phyloP scores from a whole-genome alignment of 2,888 invertebrate genomes.

The Drosophila colorata region DNA sequence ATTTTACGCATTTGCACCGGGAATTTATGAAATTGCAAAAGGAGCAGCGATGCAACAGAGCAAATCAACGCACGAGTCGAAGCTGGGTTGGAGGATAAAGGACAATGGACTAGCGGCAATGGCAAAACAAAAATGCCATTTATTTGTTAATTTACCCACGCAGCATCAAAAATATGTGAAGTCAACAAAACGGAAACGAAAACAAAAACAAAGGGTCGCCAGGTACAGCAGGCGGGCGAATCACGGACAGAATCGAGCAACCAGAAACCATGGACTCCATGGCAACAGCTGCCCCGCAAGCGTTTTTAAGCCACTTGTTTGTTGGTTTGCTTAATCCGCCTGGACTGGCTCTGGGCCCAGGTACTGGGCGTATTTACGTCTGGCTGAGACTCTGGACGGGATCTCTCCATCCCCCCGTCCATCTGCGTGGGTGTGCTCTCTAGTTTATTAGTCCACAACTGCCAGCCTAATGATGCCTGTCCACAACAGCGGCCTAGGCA shows the following conservation, averaged over 20 bases:
- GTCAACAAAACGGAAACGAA: conserved; percentile 55
- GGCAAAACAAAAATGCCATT: conserved; percentile 65
- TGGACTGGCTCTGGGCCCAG: conserved; percentile 38
- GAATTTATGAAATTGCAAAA: conserved; percentile 73
- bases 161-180: conserved; percentile 76
- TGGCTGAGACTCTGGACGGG: conserved; percentile 21
- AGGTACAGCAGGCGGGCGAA: not conserved
- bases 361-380: conserved; percentile 62
- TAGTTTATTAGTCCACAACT: conserved; percentile 72
- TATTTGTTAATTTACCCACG: conserved; percentile 79
- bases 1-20: conserved; percentile 71
- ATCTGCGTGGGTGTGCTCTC: conserved; percentile 16
- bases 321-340: conserved; percentile 74
- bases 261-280: conserved; percentile 28
- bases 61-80: conserved; percentile 53
- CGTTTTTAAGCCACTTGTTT: conserved; percentile 77
- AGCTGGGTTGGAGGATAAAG: conserved; percentile 29
- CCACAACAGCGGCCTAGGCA: conserved; percentile 55
- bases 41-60: conserved; percentile 40
- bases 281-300: conserved; percentile 44
- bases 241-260: not conserved
- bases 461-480: conserved; percentile 71
- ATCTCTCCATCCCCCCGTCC: conserved; percentile 3
- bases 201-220: conserved; percentile 4
- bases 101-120: conserved; percentile 19